phyloP scores from a whole-genome alignment of 2,797 vertebrate species.

The Halcyon chelicuti region DNA sequence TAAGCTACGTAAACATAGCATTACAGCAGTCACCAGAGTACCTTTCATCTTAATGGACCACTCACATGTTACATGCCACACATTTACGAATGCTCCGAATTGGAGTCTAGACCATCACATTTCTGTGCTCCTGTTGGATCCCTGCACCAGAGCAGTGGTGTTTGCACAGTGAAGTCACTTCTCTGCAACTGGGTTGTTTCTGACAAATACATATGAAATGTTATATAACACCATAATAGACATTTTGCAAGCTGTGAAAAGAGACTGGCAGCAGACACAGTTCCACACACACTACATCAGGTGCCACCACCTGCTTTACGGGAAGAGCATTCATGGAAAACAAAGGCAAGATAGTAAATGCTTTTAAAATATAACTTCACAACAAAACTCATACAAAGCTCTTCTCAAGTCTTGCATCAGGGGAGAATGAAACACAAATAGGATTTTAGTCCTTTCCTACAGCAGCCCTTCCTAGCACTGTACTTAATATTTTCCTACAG shows the following conservation, averaged over 20 bases:
- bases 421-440: background rate
- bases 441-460: background rate
- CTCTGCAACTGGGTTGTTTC: background rate
- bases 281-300: accelerated
- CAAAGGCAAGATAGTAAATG: background rate
- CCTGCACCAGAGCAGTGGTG: background rate
- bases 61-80: background rate
- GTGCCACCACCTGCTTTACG: background rate
- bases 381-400: background rate
- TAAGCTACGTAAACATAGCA: background rate
- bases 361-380: background rate
- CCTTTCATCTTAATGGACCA: background rate
- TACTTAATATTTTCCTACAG: background rate
- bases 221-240: background rate
- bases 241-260: background rate
- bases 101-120: background rate
- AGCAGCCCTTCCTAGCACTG: background rate
- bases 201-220: background rate
- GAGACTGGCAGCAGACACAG: background rate
- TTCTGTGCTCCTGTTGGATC: background rate
- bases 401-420: background rate
- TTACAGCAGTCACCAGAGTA: background rate
- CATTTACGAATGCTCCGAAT: background rate
- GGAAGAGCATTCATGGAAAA: background rate
- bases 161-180: background rate